Evolutionary conservation across 2,797 vertebrate genomes (phyloP).

Genomic region (Falco concolor): DNA sequence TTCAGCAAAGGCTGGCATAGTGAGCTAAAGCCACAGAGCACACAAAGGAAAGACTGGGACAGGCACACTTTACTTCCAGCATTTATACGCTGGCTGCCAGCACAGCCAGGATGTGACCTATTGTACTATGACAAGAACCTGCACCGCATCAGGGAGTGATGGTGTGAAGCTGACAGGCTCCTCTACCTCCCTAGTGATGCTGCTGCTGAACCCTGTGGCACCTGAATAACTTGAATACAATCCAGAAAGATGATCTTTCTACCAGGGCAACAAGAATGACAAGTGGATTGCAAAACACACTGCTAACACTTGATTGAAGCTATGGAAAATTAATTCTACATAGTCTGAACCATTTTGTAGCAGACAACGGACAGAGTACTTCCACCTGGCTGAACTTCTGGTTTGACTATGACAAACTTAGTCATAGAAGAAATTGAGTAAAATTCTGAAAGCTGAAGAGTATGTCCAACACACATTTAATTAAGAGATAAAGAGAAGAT

Average conservation of each 20-base stretch:
- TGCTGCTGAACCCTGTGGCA: not conserved
- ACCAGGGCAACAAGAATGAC: not conserved
- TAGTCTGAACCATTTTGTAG: not conserved
- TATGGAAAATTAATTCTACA: not conserved
- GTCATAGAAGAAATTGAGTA: not conserved
- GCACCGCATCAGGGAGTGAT: not conserved
- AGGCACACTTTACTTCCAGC: not conserved
- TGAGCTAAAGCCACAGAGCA: not conserved
- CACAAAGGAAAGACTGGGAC: not conserved
- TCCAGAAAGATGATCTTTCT: not conserved
- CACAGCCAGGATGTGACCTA: not conserved
- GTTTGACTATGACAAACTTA: not conserved
- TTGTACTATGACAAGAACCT: not conserved
- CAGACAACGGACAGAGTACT: not conserved
- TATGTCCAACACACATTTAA: not conserved
- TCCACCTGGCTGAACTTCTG: not conserved
- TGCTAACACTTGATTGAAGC: not conserved
- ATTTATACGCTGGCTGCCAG: not conserved
- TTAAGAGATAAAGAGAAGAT: not conserved
- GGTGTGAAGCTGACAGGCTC: not conserved
- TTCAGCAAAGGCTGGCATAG: not conserved
- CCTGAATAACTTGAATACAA: not conserved
- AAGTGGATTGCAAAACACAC: not conserved
- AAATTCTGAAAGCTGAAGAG: not conserved
- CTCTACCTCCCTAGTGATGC: not conserved